Evolutionary conservation across 2,888 invertebrate genomes (phyloP).

Genomic region (Thereva nobilitata): DNA sequence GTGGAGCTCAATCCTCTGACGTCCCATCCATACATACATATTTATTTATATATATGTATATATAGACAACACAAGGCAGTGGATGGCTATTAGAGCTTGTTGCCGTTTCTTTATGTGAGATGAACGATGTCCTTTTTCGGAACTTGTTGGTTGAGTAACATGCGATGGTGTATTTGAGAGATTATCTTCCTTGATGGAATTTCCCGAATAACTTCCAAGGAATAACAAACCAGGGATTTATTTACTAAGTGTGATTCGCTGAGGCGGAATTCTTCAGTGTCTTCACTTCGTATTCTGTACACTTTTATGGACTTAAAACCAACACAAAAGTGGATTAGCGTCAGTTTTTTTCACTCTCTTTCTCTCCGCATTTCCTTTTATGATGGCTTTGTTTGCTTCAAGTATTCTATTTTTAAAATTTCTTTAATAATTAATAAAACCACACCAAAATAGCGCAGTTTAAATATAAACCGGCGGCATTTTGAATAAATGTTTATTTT

Average conservation of each 20-base stretch:
- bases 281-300: too few relatives aligned
- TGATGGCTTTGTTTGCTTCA: too few relatives aligned
- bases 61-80: neutral
- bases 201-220: conserved; percentile 23
- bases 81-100: conserved; percentile 14
- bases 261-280: too few relatives aligned
- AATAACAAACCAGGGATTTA: conserved; percentile 20
- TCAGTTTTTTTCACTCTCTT: too few relatives aligned
- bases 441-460: too few relatives aligned
- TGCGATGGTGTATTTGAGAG: conserved; percentile 20
- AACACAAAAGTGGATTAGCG: too few relatives aligned
- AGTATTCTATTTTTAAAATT: too few relatives aligned
- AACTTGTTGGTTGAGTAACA: conserved; percentile 15
- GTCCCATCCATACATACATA: conserved; percentile 4
- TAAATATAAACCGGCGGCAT: too few relatives aligned
- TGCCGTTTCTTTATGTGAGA: conserved; percentile 16
- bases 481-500: too few relatives aligned
- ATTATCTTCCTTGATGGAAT: conserved; percentile 33
- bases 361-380: too few relatives aligned
- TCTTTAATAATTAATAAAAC: too few relatives aligned
- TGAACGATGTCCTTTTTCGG: conserved; percentile 21
- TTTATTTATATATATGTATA: neutral
- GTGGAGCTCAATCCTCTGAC: conserved; percentile 11
- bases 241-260: neutral
- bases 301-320: too few relatives aligned